Base-by-base conservation (phyloP, 2,113 vertebrate species). In the Colistium nudipinnis region DNA sequence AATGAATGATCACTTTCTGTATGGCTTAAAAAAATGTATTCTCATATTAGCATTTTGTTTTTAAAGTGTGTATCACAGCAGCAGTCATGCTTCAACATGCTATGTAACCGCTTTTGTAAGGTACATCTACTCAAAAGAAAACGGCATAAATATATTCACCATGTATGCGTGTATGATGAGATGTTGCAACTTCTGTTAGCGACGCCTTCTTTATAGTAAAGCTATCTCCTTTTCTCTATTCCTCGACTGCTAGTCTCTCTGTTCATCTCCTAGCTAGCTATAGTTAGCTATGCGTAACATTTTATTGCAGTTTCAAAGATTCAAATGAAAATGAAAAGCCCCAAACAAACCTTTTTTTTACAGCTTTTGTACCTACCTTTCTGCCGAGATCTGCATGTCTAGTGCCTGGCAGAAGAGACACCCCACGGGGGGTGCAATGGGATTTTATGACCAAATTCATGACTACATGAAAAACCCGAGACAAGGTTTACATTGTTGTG, bases 131-230 rank as follows among this genome's bases (percentile, higher is more conserved):
- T 85, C 63, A 79, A 78, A 53, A 82, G 70, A 78, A 83, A 88
- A 89, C 82, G 71, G 83, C 87, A 87, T 86, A 74, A 79, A 82
- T 91, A 89, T 93, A 92, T 86, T 90, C 87, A 91, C 84, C 74
- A 84, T 93, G 89, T 94, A 90, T 92, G 90, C 79, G 87, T 92
- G 89, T 92, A 92, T 91, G 91, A 92, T 83, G 86, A 91, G 74
- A 91, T 92, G 90, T 91, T 91, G 86, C 90, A 90, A 89, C 84
- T 82, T 92, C 89, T 91, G 91, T 91, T 93, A 91, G 90, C 84
- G 81, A 88, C 82, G 88, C 84, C 85, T 91, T 92, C 90, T 94
- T 92, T 92, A 88, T 90, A 93, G 90, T 93, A 93, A 94, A 93
- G 89, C 89, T 89, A 84, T 92, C 81, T 91, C 88, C 83, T 91